Evolutionary conservation across 2,888 invertebrate species (phyloP).

Genomic region (Agrotis ipsilon): DNA sequence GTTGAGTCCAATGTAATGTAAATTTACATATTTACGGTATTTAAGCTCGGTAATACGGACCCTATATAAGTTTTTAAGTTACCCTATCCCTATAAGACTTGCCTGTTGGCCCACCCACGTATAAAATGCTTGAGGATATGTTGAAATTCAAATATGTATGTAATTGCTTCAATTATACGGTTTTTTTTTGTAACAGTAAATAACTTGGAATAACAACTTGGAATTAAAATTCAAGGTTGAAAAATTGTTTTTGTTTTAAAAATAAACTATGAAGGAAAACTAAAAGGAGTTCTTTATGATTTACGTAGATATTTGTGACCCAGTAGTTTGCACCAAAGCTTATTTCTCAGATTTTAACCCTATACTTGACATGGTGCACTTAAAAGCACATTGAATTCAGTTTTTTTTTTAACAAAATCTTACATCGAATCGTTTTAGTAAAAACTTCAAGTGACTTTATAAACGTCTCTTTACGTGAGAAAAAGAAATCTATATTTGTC

Average conservation of each 20-base stretch:
- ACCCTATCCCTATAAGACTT: constrained; percentile 4
- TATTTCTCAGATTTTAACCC: constrained; percentile 49
- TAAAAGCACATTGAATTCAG: too few species aligned
- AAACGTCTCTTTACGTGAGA: too few species aligned
- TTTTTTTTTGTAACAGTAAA: not conserved
- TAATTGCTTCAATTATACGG: not conserved
- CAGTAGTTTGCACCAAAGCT: constrained; percentile 26
- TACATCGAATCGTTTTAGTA: too few species aligned
- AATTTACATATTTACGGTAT: constrained; percentile 59
- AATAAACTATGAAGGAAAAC: constrained; percentile 3
- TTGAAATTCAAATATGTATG: not conserved
- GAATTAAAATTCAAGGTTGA: not conserved
- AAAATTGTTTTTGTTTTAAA: not conserved
- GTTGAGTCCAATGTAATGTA: constrained; percentile 56
- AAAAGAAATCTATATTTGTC: too few species aligned
- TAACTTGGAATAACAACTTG: not conserved
- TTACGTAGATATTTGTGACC: too few species aligned
- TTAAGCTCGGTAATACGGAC: constrained; percentile 20
- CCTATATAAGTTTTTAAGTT: constrained; percentile 50
- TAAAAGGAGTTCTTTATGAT: not conserved
- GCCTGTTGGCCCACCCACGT: constrained; percentile 43
- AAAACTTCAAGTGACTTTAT: too few species aligned
- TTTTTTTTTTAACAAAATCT: too few species aligned
- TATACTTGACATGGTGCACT: too few species aligned
- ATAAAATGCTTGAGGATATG: constrained; percentile 2